Conservation (phyloP, 2,113 vertebrate species). For the Antigone vipio region DNA sequence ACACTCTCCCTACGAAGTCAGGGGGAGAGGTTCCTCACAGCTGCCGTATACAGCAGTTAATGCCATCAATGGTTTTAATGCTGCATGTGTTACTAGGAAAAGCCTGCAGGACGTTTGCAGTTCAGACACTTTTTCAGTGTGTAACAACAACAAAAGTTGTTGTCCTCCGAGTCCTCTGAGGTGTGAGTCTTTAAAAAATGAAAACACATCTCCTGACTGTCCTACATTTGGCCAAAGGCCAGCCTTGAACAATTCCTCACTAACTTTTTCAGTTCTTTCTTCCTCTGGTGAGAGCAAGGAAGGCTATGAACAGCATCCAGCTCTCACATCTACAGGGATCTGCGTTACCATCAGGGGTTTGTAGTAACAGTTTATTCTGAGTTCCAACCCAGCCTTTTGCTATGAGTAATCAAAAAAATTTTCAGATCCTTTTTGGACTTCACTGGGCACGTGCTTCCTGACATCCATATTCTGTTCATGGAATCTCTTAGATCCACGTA, state of each 20-base stretch:
- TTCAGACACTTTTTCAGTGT: neutral
- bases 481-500: neutral
- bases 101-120: neutral
- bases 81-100: neutral
- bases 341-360: neutral
- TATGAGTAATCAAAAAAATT: neutral
- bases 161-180: neutral
- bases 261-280: neutral
- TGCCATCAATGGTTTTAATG: neutral
- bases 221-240: neutral
- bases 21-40: neutral
- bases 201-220: accelerated
- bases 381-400: neutral
- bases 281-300: neutral
- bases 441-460: neutral
- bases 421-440: neutral
- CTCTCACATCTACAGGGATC: neutral
- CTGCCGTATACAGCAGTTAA: neutral
- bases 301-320: neutral
- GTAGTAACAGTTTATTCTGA: neutral
- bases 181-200: neutral
- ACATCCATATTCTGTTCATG: neutral
- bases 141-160: neutral
- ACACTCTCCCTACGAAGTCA: neutral
- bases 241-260: neutral